Evolutionary conservation across 2,113 vertebrate species (phyloP).

Genomic region (Megaceryle torquata): DNA sequence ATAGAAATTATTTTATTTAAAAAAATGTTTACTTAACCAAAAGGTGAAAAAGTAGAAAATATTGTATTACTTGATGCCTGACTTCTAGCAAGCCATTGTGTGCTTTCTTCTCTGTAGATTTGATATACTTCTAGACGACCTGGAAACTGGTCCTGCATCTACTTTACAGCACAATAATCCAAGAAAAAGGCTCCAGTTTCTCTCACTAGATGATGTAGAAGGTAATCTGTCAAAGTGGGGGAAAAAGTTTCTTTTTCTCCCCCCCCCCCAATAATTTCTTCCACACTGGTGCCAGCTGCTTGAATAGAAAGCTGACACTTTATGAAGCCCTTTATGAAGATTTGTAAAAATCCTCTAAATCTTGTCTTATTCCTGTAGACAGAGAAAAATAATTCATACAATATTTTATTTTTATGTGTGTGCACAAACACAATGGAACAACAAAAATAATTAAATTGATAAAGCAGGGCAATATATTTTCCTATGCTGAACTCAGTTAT

Average conservation of each 20-base stretch:
- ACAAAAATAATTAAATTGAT: conserved; percentile 1
- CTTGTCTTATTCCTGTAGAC: not conserved
- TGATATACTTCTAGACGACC: conserved; percentile 79
- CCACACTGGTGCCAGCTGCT: not conserved
- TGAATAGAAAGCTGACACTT: not conserved
- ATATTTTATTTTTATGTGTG: not conserved
- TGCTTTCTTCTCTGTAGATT: conserved; percentile 70
- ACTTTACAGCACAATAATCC: conserved; percentile 71
- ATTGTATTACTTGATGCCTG: not conserved
- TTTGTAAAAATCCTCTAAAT: not conserved
- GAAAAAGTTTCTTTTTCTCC: not conserved
- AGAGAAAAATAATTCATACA: not conserved
- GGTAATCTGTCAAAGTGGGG: conserved; percentile 71
- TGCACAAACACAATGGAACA: not conserved
- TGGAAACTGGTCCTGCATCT: conserved; percentile 73
- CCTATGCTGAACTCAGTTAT: not conserved
- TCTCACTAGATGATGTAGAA: conserved; percentile 73
- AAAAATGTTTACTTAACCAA: not conserved
- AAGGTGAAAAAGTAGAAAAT: not conserved
- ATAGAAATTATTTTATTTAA: not conserved
- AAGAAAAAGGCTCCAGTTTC: conserved; percentile 87
- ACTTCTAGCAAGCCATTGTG: conserved; percentile 30
- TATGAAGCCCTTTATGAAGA: not conserved
- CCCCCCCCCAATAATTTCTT: not conserved
- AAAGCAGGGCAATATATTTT: not conserved